phyloP scores from a whole-genome alignment of 64 coral and sea anemone genomes.

The Porites lutea region DNA sequence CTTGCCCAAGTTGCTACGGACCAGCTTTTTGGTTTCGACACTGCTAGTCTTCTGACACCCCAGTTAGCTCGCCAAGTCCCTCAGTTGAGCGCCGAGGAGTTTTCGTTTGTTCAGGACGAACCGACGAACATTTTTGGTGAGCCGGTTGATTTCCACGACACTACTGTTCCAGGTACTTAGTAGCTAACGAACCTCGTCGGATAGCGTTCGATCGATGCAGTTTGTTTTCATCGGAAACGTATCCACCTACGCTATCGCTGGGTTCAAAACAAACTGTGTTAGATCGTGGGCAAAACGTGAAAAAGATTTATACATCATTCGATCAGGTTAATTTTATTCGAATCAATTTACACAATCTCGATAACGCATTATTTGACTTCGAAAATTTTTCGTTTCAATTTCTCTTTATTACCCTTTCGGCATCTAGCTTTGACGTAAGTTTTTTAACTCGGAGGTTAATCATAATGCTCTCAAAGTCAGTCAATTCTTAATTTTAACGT shows the following conservation, averaged over 20 bases:
- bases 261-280: slow-evolving; percentile 5
- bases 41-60: slow-evolving; percentile 82
- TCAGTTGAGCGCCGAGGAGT: slow-evolving; percentile 83
- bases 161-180: slow-evolving; percentile 86
- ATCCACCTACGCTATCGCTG: slow-evolving; percentile 38
- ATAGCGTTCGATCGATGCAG: slow-evolving; percentile 52
- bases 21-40: slow-evolving; percentile 98
- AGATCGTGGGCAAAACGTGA: slow-evolving; percentile 19
- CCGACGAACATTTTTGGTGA: slow-evolving; percentile 97
- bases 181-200: slow-evolving; percentile 27
- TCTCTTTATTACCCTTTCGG: neutral
- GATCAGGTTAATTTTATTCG: neutral
- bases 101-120: slow-evolving; percentile 85
- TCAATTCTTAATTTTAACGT: neutral
- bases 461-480: neutral
- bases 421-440: neutral
- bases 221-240: slow-evolving; percentile 80
- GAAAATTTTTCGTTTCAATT: neutral
- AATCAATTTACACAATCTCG: slow-evolving; percentile 18
- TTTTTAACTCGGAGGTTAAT: neutral
- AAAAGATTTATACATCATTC: neutral
- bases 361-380: neutral
- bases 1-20: slow-evolving; percentile 99
- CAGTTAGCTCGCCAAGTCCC: slow-evolving; percentile 91
- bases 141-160: slow-evolving; percentile 94